Evolutionary conservation across 2,797 vertebrate genomes (phyloP), one percentile per base, ranked within the genome.

Genomic region (Neoniphon sammara): DNA sequence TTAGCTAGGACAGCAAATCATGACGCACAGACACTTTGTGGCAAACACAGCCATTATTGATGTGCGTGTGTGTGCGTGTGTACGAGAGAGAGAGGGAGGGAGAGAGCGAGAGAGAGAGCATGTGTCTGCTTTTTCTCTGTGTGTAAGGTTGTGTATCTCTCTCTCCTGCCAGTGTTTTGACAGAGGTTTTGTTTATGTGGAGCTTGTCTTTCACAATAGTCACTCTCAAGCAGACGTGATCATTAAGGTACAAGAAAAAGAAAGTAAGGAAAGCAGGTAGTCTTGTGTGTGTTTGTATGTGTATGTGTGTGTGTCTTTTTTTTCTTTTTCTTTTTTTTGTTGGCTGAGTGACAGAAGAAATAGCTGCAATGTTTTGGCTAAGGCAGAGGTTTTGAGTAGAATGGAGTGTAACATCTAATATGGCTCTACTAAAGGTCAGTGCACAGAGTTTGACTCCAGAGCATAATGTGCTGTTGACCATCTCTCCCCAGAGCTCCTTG

Each of bases 371-470:
- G 62, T 73, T 75, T 85, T 72, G 66, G 73, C 64, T 70, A 25
- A 67, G 56, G 56, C 81, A 62, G 53, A 70, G 68, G 49, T 70
- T 84, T 77, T 72, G 75, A 85, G 72, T 75, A 46, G 69, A 73
- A 75, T 75, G 61, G 79, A 74, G 76, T 70, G 34, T 76, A 78
- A 76, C 75, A 75, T 85, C 56, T 62, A 61, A 75, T 87, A 84
- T 83, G 77, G 47, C 75, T 78, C 67, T 66, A 55, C 47, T 66
- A 85, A 91, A 88, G 83, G 82, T 86, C 85, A 87, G 54, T 10
- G 59, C 18, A 25, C 62, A 79, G 54, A 64, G 66, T 82, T 77
- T 80, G 67, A 77, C 50, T 80, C 52, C 9, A 57, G 54, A 77
- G 52, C 46, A 66, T 66, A 52, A 67, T 54, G 1, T 59, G 63